phyloP scores from a whole-genome alignment of 2,113 vertebrate species.

The Callipepla californica region DNA sequence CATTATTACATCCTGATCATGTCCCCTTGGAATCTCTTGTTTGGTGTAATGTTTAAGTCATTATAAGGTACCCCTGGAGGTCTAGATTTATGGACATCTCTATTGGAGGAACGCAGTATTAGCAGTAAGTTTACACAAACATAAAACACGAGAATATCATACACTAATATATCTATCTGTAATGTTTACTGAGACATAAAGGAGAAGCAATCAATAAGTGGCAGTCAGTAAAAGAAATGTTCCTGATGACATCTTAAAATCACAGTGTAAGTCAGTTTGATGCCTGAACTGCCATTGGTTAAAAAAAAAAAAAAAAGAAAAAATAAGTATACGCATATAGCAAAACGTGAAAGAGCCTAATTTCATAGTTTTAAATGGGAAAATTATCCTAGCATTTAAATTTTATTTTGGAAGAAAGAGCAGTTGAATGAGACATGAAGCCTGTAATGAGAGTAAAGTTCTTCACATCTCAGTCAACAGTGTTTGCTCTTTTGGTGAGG shows the following conservation, averaged over 20 bases:
- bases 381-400: not conserved
- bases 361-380: not conserved
- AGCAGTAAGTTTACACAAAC: constrained; percentile 68
- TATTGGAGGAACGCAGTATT: constrained; percentile 72
- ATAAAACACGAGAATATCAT: constrained; percentile 60
- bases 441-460: not conserved
- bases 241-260: constrained; percentile 6
- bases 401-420: not conserved
- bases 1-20: constrained; percentile 81
- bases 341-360: not conserved
- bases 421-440: not conserved
- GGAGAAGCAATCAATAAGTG: not conserved
- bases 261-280: not conserved
- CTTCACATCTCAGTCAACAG: not conserved
- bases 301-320: not conserved
- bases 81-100: constrained; percentile 77
- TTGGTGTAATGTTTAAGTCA: constrained; percentile 78
- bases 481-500: not conserved
- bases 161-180: constrained; percentile 47
- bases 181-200: not conserved
- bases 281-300: not conserved
- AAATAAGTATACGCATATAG: not conserved
- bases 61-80: constrained; percentile 71
- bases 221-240: not conserved
- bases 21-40: constrained; percentile 76